These are phyloP conservation scores for Pangasius larnaudii DNA, from an alignment of 2,797 vertebrate species.

Conservation along the genomic window DNA sequence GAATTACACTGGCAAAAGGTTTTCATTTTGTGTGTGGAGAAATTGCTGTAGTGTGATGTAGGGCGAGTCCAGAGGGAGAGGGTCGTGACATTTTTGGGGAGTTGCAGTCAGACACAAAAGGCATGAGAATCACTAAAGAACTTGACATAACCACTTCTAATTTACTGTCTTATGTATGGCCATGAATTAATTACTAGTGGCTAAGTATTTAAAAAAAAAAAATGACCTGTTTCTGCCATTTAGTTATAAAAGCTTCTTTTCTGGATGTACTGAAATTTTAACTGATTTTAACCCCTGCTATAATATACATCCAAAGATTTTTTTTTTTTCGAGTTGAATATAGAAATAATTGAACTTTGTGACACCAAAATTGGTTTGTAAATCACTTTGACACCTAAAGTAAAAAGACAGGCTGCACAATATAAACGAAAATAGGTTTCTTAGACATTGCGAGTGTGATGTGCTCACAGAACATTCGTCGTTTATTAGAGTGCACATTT, in stretches of 20 bases:
- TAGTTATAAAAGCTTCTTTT: background rate
- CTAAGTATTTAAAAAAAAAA: background rate
- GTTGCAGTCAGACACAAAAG: background rate
- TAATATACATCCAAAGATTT: background rate
- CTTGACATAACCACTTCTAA: background rate
- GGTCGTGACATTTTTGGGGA: background rate
- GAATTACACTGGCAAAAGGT: conserved; percentile 7
- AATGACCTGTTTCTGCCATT: background rate
- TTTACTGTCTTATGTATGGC: background rate
- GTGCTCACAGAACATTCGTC: background rate
- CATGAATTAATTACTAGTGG: background rate
- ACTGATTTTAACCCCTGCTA: background rate
- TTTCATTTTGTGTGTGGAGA: background rate
- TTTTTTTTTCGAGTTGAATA: background rate
- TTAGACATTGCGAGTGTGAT: background rate
- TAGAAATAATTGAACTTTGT: background rate
- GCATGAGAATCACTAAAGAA: background rate
- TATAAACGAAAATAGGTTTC: background rate
- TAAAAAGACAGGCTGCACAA: background rate
- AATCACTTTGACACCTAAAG: background rate
- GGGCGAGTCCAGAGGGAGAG: background rate
- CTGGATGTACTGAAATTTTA: background rate
- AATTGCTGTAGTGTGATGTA: background rate
- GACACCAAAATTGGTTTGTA: background rate
- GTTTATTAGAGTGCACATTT: no score